Conservation (phyloP, 2,888 invertebrate species). For the Melinaea menophilus region DNA sequence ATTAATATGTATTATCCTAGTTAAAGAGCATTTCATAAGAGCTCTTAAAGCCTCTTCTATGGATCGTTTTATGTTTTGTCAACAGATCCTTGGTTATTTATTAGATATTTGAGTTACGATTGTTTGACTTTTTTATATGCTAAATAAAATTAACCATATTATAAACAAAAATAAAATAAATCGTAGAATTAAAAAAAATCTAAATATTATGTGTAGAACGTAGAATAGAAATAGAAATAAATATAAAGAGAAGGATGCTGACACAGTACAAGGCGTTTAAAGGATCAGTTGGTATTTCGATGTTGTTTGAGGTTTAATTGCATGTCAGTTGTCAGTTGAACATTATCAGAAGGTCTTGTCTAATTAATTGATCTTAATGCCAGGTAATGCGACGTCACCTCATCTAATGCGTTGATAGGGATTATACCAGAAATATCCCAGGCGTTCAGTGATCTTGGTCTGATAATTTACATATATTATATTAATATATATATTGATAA, state of each 20-base stretch:
- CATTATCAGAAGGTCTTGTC: conserved; percentile 21
- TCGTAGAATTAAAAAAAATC: too few relatives aligned
- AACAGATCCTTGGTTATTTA: neutral
- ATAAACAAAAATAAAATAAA: too few relatives aligned
- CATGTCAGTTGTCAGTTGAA: conserved; percentile 24
- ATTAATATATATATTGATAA: too few relatives aligned
- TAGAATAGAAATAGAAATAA: too few relatives aligned
- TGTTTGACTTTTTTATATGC: neutral
- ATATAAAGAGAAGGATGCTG: too few relatives aligned
- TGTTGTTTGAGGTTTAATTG: conserved; percentile 4
- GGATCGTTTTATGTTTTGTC: neutral
- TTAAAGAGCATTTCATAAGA: neutral
- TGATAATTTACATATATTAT: too few relatives aligned
- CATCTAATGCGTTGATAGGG: neutral
- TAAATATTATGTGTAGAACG: too few relatives aligned
- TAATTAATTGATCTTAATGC: conserved; percentile 33
- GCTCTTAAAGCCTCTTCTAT: conserved; percentile 3
- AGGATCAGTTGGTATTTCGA: neutral
- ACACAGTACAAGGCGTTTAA: neutral
- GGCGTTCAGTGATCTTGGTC: too few relatives aligned
- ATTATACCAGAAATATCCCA: neutral
- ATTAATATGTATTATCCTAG: conserved; percentile 1
- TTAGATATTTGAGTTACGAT: conserved; percentile 12
- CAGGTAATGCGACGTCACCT: conserved; percentile 44
- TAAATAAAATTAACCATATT: too few relatives aligned